These are phyloP conservation scores for Myiothlypis coronata DNA, from an alignment of 2,797 vertebrate species.

Conservation along the genomic window DNA sequence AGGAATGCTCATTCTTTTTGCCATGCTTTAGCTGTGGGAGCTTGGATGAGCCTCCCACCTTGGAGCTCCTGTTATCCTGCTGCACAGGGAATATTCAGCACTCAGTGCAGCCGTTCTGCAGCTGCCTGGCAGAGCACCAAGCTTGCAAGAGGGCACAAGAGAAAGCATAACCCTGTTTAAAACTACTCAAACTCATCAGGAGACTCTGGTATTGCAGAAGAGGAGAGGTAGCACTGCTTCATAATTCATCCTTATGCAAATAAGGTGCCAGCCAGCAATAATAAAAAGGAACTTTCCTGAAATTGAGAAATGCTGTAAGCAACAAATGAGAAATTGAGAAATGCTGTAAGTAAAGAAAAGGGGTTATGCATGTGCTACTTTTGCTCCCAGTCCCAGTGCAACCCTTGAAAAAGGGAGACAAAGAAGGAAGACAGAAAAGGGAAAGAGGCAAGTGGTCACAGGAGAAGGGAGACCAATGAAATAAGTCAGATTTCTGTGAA, in stretches of 20 bases:
- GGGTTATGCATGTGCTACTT: background rate
- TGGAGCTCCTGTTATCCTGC: background rate
- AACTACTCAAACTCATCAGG: background rate
- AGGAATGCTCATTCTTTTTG: background rate
- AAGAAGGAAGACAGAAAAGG: background rate
- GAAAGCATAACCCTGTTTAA: background rate
- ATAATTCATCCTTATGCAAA: background rate
- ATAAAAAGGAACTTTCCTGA: background rate
- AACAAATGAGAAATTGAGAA: background rate
- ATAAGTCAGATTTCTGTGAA: background rate
- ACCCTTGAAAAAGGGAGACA: background rate
- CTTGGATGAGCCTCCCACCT: background rate
- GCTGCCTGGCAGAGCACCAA: conserved; percentile 17
- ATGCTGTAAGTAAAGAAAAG: background rate
- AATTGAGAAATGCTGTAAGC: background rate
- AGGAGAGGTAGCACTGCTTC: background rate
- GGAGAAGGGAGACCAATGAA: background rate
- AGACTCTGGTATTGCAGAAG: background rate
- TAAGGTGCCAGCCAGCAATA: background rate
- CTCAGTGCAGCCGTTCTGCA: background rate
- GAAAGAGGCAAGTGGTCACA: background rate
- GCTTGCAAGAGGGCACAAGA: background rate
- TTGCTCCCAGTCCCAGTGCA: background rate
- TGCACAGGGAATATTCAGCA: background rate
- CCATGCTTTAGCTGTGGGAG: background rate